A percentile compares a stretch with the other conserved stretches of the same genome.
These are phyloP conservation scores for Rhyacichthys aspro DNA, from an alignment of 2,797 vertebrate genomes.

Conservation along the genomic window DNA sequence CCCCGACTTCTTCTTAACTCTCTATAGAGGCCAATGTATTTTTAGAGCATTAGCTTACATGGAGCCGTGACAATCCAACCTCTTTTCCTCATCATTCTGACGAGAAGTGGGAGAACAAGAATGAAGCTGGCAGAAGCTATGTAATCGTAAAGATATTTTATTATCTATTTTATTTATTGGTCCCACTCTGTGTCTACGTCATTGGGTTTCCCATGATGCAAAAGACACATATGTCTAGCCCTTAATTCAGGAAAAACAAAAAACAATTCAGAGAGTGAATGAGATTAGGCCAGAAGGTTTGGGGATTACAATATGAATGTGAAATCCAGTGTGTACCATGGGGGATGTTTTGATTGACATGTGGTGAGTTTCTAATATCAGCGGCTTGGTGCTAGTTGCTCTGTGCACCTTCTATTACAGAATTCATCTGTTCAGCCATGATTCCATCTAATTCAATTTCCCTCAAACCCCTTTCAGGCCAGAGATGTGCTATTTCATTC, in stretches of 20 bases:
- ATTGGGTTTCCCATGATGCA: slow-evolving; percentile 2
- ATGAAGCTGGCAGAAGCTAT: slow-evolving; percentile 12
- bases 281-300: slow-evolving; percentile 14
- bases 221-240: slow-evolving; percentile 4
- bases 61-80: slow-evolving; percentile 44
- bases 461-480: slow-evolving; percentile 42
- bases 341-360: slow-evolving; percentile 41
- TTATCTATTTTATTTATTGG: background rate
- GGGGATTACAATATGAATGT: slow-evolving; percentile 21
- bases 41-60: slow-evolving; percentile 55
- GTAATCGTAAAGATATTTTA: background rate
- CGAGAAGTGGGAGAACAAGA: slow-evolving; percentile 16
- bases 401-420: slow-evolving; percentile 39
- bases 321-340: slow-evolving; percentile 25
- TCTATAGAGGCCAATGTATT: slow-evolving; percentile 52
- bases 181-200: background rate
- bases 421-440: slow-evolving; percentile 57
- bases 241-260: slow-evolving; percentile 1
- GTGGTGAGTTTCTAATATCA: slow-evolving; percentile 31
- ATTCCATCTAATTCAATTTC: slow-evolving; percentile 70
- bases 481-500: slow-evolving; percentile 52
- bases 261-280: slow-evolving; percentile 6
- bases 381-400: slow-evolving; percentile 18
- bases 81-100: slow-evolving; percentile 39
- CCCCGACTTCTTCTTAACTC: slow-evolving; percentile 49